Evolutionary conservation across 2,797 vertebrate genomes (phyloP).

Genomic region (Gouania willdenowi): DNA sequence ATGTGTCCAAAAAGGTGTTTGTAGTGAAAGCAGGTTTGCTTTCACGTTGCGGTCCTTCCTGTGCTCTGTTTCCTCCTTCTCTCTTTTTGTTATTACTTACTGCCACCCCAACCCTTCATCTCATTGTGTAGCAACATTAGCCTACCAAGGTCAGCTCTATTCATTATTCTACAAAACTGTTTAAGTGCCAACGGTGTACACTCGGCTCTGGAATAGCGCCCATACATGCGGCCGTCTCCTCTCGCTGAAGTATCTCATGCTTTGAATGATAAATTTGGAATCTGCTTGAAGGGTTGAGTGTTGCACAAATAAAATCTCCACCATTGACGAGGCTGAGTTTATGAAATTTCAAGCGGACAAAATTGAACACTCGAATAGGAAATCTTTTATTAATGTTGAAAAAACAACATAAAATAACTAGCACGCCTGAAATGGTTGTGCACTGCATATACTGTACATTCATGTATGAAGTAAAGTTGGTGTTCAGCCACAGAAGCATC

Average conservation of each 20-base stretch:
- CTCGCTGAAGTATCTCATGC: slow-evolving; percentile 40
- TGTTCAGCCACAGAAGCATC: slow-evolving; percentile 31
- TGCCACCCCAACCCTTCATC: slow-evolving; percentile 10
- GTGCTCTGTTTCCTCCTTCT: not conserved
- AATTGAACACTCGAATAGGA: no score
- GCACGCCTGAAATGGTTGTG: no score
- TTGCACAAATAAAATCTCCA: no score
- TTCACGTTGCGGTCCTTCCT: not conserved
- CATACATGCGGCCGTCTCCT: slow-evolving; percentile 33
- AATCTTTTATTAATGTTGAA: no score
- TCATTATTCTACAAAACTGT: slow-evolving; percentile 44
- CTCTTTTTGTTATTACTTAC: not conserved
- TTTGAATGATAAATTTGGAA: slow-evolving; percentile 40
- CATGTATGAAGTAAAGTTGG: slow-evolving; percentile 2
- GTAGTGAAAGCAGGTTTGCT: no score
- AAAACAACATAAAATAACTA: no score
- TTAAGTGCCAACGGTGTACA: slow-evolving; percentile 45
- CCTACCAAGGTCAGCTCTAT: slow-evolving; percentile 49
- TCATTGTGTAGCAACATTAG: slow-evolving; percentile 16
- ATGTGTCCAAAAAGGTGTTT: no score
- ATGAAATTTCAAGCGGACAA: no score
- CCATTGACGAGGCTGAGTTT: no score
- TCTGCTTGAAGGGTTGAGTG: slow-evolving; percentile 23
- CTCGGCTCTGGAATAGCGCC: slow-evolving; percentile 49
- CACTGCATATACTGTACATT: no score